Base-by-base conservation (phyloP, 2,113 vertebrate genomes). In the Prionailurus bengalensis region DNA sequence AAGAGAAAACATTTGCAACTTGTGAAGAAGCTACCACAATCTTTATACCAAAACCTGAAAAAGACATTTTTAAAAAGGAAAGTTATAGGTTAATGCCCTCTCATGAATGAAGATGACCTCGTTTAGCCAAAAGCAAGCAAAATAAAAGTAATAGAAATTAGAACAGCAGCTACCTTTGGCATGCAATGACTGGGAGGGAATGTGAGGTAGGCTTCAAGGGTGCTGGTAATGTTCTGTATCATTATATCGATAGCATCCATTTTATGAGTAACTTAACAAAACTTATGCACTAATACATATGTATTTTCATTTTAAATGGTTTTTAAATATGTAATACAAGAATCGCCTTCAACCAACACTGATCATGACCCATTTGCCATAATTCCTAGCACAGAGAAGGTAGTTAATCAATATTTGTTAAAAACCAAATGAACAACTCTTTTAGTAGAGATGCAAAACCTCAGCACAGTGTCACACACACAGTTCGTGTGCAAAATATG, bases 51-150 rank as follows among this genome's bases (percentile, higher is more conserved):
- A 97, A 86, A 58, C 36, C 55, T 88, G 27, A 89, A 73, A 82
- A 86, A 79, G 36, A 55, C 21, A 91, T 68, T 78, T 92, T 91
- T 53, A 23, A 71, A 93, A 91, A 88, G 27, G 36, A 63, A 78
- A 74, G 3, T 80, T 93, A 66, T 3, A 74, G 3, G 29, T 79
- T 36, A 27, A 10, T 29, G 21, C 7, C n/a, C 14, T 36, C 36
- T 87, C 19, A 61, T 29, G 19, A 89, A 81, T 7, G 81, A 96
- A 89, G 27, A 89, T 58, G 11, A 80, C 91, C 91, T 68, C n/a
- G 53, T 93, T 92, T 42, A 29, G 36, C 65, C n/a, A 45, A 91
- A 91, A 91, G 7, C 36, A 91, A 95, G 42, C 21, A 92, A 84
- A 88, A 39, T 7, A 29, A 74, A 74, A 79, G 48, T 25, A 87